Percentiles rank a stretch among this genome's conserved stretches.
Conservation (phyloP, 2,113 vertebrate species). For the Corythoichthys haematopterus region DNA sequence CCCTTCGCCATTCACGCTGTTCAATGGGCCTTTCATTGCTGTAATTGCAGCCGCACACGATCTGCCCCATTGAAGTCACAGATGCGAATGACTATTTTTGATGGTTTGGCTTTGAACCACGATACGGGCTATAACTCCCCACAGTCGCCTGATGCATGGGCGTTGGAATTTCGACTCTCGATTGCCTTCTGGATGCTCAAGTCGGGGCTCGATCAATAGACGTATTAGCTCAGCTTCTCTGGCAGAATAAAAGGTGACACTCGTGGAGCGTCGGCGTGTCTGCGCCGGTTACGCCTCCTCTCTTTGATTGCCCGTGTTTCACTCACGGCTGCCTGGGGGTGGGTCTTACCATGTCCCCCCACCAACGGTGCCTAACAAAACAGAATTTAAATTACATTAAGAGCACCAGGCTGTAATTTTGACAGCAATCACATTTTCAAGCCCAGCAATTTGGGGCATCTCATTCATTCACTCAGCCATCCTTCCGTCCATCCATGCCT, state of each 20-base stretch:
- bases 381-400: constrained; percentile 78
- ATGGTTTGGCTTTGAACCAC: constrained; percentile 69
- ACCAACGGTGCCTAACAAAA: constrained; percentile 65
- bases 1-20: constrained; percentile 70
- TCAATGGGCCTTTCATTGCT: constrained; percentile 64
- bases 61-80: constrained; percentile 71
- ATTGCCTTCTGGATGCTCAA: constrained; percentile 78
- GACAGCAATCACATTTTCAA: constrained; percentile 77
- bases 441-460: constrained; percentile 75
- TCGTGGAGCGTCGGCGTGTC: constrained; percentile 72
- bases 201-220: constrained; percentile 73
- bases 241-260: constrained; percentile 74
- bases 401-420: constrained; percentile 72
- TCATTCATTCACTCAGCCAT: constrained; percentile 71
- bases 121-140: constrained; percentile 66
- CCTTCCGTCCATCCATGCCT: constrained; percentile 70
- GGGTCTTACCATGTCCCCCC: constrained; percentile 60
- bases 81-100: constrained; percentile 79
- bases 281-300: constrained; percentile 74
- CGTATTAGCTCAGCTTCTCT: constrained; percentile 74
- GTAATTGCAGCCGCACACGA: constrained; percentile 76
- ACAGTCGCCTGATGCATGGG: constrained; percentile 69
- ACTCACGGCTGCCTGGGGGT: constrained; percentile 53
- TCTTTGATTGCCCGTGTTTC: constrained; percentile 76
- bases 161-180: constrained; percentile 68